Evolutionary conservation across 2,888 invertebrate species (phyloP).

Genomic region (Scaptomyza cyrtandrae): DNA sequence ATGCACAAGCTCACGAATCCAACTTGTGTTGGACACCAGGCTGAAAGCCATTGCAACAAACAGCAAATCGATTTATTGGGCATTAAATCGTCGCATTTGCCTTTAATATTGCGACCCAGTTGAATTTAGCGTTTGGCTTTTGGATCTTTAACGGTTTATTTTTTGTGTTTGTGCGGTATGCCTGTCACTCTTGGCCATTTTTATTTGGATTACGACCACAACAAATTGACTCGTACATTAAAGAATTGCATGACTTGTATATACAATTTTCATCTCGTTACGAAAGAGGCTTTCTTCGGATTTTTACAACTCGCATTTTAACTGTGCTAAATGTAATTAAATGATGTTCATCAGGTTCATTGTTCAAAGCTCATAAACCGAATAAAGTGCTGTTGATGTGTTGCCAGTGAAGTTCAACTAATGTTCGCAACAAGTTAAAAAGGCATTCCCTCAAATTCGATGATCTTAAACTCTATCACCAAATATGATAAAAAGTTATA

Average conservation of each 20-base stretch:
- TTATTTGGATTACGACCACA: constrained; percentile 57
- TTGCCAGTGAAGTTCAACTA: constrained; percentile 24
- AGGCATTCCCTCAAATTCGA: constrained; percentile 5
- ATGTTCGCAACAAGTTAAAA: constrained; percentile 1
- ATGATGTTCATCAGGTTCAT: constrained; percentile 40
- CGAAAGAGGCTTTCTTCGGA: constrained; percentile 52
- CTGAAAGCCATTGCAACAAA: constrained; percentile 41
- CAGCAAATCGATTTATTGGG: constrained; percentile 76
- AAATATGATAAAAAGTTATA: no score
- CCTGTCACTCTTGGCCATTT: constrained; percentile 30
- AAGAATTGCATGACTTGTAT: constrained; percentile 19
- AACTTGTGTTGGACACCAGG: constrained; percentile 7
- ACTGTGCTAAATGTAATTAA: constrained; percentile 45
- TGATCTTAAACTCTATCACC: constrained; percentile 3
- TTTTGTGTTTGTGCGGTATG: constrained; percentile 29
- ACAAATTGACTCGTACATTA: constrained; percentile 70
- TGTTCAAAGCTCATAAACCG: no score
- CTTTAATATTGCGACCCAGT: constrained; percentile 65
- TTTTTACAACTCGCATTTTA: constrained; percentile 52
- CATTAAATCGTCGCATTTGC: constrained; percentile 67
- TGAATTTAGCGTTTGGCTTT: constrained; percentile 67
- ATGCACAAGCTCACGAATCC: constrained; percentile 10
- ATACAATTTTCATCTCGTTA: constrained; percentile 40
- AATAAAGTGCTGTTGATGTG: constrained; percentile 7
- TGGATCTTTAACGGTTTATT: constrained; percentile 35